Percentiles rank a stretch among this genome's conserved stretches.
Evolutionary conservation across 2,797 vertebrate genomes (phyloP).

Genomic region (Sebastes oblongus): DNA sequence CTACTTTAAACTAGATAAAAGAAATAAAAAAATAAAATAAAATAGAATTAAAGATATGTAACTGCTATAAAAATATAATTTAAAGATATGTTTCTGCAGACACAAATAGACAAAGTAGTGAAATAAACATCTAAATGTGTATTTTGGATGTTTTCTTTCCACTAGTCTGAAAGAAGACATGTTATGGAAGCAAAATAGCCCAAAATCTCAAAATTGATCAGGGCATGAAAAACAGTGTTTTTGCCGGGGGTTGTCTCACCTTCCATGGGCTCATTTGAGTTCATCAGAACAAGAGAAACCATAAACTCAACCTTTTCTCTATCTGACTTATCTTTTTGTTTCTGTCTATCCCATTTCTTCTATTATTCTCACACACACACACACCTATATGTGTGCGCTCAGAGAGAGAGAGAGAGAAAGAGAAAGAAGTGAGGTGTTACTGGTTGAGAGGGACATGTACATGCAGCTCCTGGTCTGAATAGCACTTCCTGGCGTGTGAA

Average conservation of each 20-base stretch:
- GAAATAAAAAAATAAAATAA: no score
- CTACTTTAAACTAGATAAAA: no score
- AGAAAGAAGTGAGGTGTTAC: conserved; percentile 60
- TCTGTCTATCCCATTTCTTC: neutral
- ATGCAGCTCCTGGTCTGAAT: conserved; percentile 81
- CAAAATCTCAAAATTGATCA: neutral
- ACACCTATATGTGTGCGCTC: neutral
- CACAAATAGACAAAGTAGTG: neutral
- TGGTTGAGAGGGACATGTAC: conserved; percentile 72
- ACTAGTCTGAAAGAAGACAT: neutral
- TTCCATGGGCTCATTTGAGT: neutral
- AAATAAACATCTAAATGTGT: neutral
- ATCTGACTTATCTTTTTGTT: neutral
- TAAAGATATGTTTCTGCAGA: neutral
- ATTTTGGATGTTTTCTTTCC: neutral
- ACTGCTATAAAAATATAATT: no score
- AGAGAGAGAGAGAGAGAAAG: conserved; percentile 41
- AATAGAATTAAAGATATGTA: no score
- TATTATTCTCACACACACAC: neutral
- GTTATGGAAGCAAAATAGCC: no score
- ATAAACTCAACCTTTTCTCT: neutral
- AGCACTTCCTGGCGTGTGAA: conserved; percentile 82
- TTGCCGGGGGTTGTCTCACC: neutral
- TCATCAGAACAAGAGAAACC: neutral
- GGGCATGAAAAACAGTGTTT: neutral